A percentile compares a stretch with the other conserved stretches of the same genome.
Conservation (phyloP, 2,797 vertebrate species). For the Lithobates sylvaticus region DNA sequence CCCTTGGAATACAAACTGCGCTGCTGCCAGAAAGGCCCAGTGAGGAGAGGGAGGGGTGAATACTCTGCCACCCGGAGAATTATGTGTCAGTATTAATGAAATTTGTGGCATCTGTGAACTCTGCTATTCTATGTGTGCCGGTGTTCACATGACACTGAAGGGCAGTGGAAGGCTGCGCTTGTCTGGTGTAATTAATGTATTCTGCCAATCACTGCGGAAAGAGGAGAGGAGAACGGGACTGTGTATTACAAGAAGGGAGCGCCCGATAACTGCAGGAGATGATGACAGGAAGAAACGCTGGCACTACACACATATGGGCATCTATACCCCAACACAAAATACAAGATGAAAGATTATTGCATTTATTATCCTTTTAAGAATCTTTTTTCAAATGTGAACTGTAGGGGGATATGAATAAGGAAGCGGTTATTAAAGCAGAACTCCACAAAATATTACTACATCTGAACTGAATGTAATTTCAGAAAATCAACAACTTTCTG, state of each 20-base stretch:
- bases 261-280: background rate
- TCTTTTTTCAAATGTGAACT: background rate
- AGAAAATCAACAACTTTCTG: background rate
- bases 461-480: background rate
- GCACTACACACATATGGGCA: background rate
- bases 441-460: background rate
- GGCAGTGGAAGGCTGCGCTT: background rate
- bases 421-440: background rate
- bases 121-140: background rate
- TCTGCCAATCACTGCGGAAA: background rate
- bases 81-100: background rate
- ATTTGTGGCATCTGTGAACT: background rate
- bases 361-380: background rate
- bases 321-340: background rate
- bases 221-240: background rate
- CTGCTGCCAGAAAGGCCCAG: background rate
- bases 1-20: background rate
- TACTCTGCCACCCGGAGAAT: background rate
- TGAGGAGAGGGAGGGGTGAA: background rate
- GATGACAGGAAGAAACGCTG: background rate
- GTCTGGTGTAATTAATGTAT: constrained; percentile 1
- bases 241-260: background rate
- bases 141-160: background rate
- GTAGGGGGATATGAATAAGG: background rate
- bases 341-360: background rate